Percentiles rank a stretch among this genome's conserved stretches.
These are phyloP conservation scores for Caradrina kadenii DNA, from an alignment of 2,888 invertebrate genomes.

Conservation along the genomic window DNA sequence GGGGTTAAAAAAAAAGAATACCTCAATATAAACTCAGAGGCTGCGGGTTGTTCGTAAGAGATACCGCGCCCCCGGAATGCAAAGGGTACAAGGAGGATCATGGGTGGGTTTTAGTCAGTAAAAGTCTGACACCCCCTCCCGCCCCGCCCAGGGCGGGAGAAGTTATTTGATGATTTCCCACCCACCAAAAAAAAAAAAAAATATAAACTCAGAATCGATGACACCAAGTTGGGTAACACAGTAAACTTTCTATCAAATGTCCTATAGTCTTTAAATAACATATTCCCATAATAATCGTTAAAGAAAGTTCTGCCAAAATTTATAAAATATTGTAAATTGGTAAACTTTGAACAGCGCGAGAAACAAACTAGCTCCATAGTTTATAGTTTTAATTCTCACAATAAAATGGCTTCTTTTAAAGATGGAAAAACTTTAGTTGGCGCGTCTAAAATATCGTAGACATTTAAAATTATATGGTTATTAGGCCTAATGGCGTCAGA, in stretches of 20 bases:
- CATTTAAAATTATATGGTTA: constrained; percentile 61
- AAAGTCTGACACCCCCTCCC: no score
- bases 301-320: constrained; percentile 1
- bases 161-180: no score
- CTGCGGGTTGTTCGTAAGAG: no score
- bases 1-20: no score
- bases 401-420: constrained; percentile 35
- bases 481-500: constrained; percentile 56
- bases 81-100: no score
- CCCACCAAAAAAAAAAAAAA: no score
- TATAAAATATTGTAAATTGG: constrained; percentile 24
- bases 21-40: no score
- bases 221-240: background rate
- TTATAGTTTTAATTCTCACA: constrained; percentile 44
- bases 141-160: no score
- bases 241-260: constrained; percentile 2
- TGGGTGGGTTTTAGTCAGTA: no score
- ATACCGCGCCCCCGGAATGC: no score
- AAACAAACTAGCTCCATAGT: constrained; percentile 19
- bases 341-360: constrained; percentile 13
- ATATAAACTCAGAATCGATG: no score
- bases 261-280: background rate
- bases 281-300: background rate
- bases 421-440: constrained; percentile 27
- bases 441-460: constrained; percentile 43